Percentiles rank a stretch among this genome's conserved stretches.
phyloP scores from a whole-genome alignment of 2,888 invertebrate species.

The Drosophila differens region DNA sequence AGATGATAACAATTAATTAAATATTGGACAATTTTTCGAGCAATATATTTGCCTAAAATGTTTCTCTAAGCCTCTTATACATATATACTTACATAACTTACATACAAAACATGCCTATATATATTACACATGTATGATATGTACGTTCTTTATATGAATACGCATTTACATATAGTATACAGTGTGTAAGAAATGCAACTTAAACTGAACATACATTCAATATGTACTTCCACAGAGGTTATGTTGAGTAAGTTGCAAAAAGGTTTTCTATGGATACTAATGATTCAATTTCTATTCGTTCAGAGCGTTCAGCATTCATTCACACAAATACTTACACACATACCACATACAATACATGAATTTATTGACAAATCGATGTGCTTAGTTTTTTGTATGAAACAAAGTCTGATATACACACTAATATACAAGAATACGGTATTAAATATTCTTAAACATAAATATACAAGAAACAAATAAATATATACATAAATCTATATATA shows the following conservation, averaged over 20 bases:
- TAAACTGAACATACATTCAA: constrained; percentile 18
- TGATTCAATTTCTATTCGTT: constrained; percentile 18
- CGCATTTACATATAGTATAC: constrained; percentile 15
- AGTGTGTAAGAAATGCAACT: constrained; percentile 10
- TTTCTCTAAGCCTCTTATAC: constrained; percentile 72
- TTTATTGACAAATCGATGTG: constrained; percentile 81
- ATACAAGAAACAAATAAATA: constrained; percentile 64
- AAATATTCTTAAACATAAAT: constrained; percentile 80
- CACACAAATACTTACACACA: constrained; percentile 36
- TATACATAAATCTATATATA: constrained; percentile 18
- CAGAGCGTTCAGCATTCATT: constrained; percentile 24
- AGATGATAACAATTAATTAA: constrained; percentile 50
- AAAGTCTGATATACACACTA: constrained; percentile 83
- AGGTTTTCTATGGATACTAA: constrained; percentile 25
- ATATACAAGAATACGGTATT: constrained; percentile 80
- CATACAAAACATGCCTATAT: constrained; percentile 11
- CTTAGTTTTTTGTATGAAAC: constrained; percentile 82
- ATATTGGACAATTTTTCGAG: constrained; percentile 70
- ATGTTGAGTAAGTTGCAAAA: constrained; percentile 7
- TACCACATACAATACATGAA: constrained; percentile 71
- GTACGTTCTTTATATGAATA: constrained; percentile 16
- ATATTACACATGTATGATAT: constrained; percentile 14
- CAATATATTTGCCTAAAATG: constrained; percentile 78
- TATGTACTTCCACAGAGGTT: constrained; percentile 26
- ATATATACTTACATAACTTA: constrained; percentile 31